Evolutionary conservation across 2,113 vertebrate species (phyloP).

Genomic region (Nothocercus julius): DNA sequence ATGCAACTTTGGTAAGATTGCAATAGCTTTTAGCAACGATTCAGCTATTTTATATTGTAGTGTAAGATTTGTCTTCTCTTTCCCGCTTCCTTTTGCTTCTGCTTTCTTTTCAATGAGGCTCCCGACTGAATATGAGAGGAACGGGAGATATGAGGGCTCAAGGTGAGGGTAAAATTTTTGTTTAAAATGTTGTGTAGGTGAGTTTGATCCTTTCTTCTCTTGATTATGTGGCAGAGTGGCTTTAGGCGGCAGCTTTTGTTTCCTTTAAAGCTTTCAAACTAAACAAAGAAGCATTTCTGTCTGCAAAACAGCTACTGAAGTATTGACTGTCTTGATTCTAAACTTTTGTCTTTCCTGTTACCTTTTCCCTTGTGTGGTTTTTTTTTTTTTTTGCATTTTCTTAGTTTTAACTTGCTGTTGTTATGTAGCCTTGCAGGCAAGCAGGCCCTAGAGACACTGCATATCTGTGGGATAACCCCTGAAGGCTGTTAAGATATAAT

Average conservation of each 20-base stretch:
- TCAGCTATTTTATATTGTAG: slow-evolving; percentile 55
- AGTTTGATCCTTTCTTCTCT: slow-evolving; percentile 56
- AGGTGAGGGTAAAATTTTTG: slow-evolving; percentile 91
- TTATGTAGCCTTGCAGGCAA: background rate
- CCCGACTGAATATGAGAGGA: slow-evolving; percentile 98
- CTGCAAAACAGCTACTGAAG: slow-evolving; percentile 52
- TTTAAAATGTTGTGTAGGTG: slow-evolving; percentile 65
- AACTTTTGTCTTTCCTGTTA: slow-evolving; percentile 40
- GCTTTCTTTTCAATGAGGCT: slow-evolving; percentile 87
- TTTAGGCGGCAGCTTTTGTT: slow-evolving; percentile 45
- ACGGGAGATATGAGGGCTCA: slow-evolving; percentile 99
- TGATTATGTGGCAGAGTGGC: slow-evolving; percentile 32
- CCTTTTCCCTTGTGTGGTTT: slow-evolving; percentile 8
- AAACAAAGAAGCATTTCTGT: slow-evolving; percentile 55
- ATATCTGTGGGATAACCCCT: background rate
- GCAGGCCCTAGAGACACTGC: slow-evolving; percentile 1
- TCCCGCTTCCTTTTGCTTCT: slow-evolving; percentile 81
- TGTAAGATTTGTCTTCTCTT: slow-evolving; percentile 84
- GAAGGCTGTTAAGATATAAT: background rate
- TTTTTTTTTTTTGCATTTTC: background rate
- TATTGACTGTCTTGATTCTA: slow-evolving; percentile 35
- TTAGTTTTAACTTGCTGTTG: slow-evolving; percentile 21
- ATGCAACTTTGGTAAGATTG: slow-evolving; percentile 11
- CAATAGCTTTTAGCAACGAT: slow-evolving; percentile 38
- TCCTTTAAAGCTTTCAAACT: slow-evolving; percentile 36